Base-by-base conservation (phyloP, 1,140 invertebrate genomes). In the Halesus radiatus region DNA sequence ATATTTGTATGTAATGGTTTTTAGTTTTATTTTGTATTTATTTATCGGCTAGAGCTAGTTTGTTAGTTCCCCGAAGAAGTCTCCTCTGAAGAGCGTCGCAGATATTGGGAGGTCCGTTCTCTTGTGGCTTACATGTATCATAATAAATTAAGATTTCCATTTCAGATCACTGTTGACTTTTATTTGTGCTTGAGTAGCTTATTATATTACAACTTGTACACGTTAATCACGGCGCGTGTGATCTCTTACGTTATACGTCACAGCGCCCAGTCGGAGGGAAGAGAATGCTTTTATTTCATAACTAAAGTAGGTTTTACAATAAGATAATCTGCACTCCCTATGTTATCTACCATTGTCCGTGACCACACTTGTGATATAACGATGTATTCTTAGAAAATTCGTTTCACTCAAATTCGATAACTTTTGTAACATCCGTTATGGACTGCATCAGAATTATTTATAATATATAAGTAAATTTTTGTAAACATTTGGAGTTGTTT, bases 401-500 rank as follows among this genome's bases (percentile, higher is more conserved):
- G 22, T 72, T 72, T 72, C 68, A 72, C 68, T 52, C 20, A 72
- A 20, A 72, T 50, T 53, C 58, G 8, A 60, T 45, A n/a, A 32
- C 18, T 72, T 72, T 72, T 72, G 37, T 72, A 72, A 72, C 26
- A 72, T 72, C 68, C 50, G 22, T 23, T 72, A 72, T 18, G 53
- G 72, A 75, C 72, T 75, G 72, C 72, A 58, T 72, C 32, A 29
- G 37, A 45, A 20, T 75, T 60, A 56, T 75, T 75, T 75, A 37
- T 45, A 45, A 45, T 45, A 45, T 75, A 32, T 75, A 75, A 75
- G 72, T 75, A 75, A 58, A 75, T 75, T 58, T 75, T 50, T 70
- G 37, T 45, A 45, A 45, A 45, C 37, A 45, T 7, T 45, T 45
- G 37, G 37, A 45, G 37, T 45, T 45, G 37, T 45, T 45, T 45